Evolutionary conservation across 2,113 vertebrate genomes (phyloP).

Genomic region (Psettodes erumei): DNA sequence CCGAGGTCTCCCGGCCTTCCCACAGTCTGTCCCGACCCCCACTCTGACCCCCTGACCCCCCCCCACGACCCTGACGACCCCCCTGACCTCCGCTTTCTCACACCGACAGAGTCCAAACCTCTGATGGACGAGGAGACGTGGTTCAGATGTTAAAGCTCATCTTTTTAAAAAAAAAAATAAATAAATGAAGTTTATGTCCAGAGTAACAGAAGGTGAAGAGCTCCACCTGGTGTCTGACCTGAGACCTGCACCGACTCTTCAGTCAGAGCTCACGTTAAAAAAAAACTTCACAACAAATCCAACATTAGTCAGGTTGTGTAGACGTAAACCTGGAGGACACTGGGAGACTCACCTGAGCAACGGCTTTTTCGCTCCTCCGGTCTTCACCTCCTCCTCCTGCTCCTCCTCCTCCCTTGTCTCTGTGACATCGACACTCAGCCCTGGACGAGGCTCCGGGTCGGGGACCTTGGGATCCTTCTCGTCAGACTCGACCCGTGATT

Average conservation of each 20-base stretch:
- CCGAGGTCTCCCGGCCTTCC: slow-evolving; percentile 15
- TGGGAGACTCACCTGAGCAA: slow-evolving; percentile 58
- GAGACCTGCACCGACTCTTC: background rate
- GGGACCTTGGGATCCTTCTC: background rate
- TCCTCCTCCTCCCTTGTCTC: background rate
- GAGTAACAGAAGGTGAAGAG: background rate
- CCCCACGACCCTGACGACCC: no score
- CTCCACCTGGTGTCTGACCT: slow-evolving; percentile 42
- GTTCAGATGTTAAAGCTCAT: no score
- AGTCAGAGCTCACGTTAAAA: no score
- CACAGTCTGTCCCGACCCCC: slow-evolving; percentile 34
- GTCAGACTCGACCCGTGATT: background rate
- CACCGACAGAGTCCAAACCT: background rate
- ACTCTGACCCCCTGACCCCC: slow-evolving; percentile 41
- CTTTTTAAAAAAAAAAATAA: no score
- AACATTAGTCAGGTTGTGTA: no score
- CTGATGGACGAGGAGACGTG: background rate
- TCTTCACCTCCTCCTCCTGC: background rate
- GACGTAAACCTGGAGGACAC: no score
- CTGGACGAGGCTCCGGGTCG: background rate
- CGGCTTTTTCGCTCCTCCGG: background rate
- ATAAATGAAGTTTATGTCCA: no score
- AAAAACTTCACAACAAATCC: no score
- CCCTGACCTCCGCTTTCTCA: slow-evolving; percentile 36
- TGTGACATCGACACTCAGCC: background rate